Evolutionary conservation across 2,888 invertebrate genomes (phyloP), one percentile per base, ranked within the genome.

Genomic region (Trypoxylon attenuatum): DNA sequence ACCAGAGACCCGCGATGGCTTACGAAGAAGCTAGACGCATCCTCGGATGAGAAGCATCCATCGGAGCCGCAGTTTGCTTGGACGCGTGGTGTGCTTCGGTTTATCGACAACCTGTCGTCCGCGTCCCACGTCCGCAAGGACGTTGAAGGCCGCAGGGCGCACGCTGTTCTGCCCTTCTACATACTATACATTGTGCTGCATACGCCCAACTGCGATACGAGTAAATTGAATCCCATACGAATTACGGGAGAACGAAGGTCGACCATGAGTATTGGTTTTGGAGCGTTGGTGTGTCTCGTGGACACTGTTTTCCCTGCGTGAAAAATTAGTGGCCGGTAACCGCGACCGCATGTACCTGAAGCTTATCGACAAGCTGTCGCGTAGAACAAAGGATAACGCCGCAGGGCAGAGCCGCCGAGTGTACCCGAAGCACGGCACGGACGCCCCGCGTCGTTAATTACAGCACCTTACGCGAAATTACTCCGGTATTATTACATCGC

Each of bases 61-160:
- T 68, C 47, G 25, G 25, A n/a, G 51, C 68, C 61, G 46, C 25
- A 47, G 60, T 58, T 60, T 50, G 18, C 42, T 46, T 61, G 49
- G 43, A 61, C 47, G 68, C 59, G 62, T 67, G 59, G 56, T 67
- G n/a, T n/a, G 52, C 64, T 60, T 69, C 56, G 69, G 60, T 73
- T 70, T 73, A 77, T 70, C 68, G 69, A 76, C 75, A 78, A 77
- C 71, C 76, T 73, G 77, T 73, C 77, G 71, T 38, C 55, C 47
- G 46, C 15, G 68, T 33, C 56, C 47, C 45, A 49, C 19, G n/a
- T n/a, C n/a, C n/a, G n/a, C n/a, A 62, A 59, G 51, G 45, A 47
- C 54, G 68, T 51, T 29, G 55, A 57, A 68, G 54, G 68, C 50
- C 53, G 45, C 15, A 42, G 49, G 51, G 33, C 33, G 13, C 33